These are phyloP conservation scores for Pteronotus mesoamericanus DNA, from an alignment of 2,797 vertebrate genomes.

Conservation along the genomic window DNA sequence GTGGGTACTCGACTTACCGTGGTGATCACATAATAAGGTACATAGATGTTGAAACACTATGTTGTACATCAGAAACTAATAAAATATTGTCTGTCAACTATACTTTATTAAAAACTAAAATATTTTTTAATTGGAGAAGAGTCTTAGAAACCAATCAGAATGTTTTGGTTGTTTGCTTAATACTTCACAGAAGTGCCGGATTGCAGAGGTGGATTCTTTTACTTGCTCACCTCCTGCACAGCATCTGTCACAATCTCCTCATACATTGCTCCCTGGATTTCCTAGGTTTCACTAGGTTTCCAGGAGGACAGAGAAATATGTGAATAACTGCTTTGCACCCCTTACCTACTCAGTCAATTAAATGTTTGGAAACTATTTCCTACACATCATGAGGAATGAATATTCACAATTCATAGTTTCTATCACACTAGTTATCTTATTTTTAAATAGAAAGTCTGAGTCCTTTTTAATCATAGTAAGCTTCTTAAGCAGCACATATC, in stretches of 20 bases:
- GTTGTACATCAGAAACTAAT: background rate
- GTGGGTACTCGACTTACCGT: background rate
- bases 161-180: background rate
- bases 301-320: background rate
- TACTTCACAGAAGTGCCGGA: background rate
- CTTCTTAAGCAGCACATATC: constrained; percentile 70
- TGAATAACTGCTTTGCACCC: background rate
- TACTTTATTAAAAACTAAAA: background rate
- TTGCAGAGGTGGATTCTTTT: background rate
- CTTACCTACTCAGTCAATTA: constrained; percentile 1
- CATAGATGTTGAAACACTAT: background rate
- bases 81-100: background rate
- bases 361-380: constrained; percentile 8
- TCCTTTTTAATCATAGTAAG: constrained; percentile 65
- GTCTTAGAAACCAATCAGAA: constrained; percentile 20
- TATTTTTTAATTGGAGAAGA: background rate
- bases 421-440: constrained; percentile 60
- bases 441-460: constrained; percentile 75
- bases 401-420: constrained; percentile 38
- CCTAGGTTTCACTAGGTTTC: background rate
- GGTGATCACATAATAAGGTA: background rate
- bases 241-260: background rate
- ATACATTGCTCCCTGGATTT: background rate
- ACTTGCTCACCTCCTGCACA: background rate
- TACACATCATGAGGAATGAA: background rate